Base-by-base conservation (phyloP, 2,113 vertebrate genomes). In the Galemys pyrenaicus region DNA sequence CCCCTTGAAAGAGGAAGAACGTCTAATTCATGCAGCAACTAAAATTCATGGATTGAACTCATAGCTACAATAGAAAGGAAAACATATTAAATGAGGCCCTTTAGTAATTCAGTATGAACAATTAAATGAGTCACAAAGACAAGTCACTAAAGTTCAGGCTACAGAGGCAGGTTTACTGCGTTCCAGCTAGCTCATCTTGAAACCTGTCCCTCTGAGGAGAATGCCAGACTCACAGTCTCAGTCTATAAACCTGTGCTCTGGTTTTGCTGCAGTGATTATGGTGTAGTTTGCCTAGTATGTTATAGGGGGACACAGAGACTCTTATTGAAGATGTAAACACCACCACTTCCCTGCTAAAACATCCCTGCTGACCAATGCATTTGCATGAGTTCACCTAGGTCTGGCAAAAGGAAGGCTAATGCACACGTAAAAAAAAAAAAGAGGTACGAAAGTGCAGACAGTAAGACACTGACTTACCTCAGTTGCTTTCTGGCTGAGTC, bases 401-500 rank as follows among this genome's bases (percentile, higher is more conserved):
- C 35, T 68, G 26, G 54, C 87, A 24, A 90, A 84, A 92, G 24
- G 60, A 75, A 94, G 64, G 51, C 49, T 28, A 68, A 77, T 24
- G 20, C 77, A 68, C 9, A 89, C 54, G 8, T 6, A 82, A 9
- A 67, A 79, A 80, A 37, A 73, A 22, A 19, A 77, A 41, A 83
- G 32, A 74, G 37, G 68, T 3, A 26, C 7, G 58, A 24, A 67
- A 90, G 35, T 30, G 41, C 28, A 79, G 58, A 28, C 24, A 58
- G 56, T 1, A 1, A 9, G 58, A 16, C 32, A 32, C 7, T 37
- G 80, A 97, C 98, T 96, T 97, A 99, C 99, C 99, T 99, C 98
- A 1, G 99, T 99, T 68, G 98, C 98, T 97, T 98, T 98, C 78
- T 99, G 98, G 20, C 99, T 98, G 92, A 99, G 99, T 65, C 99